These are phyloP conservation scores for Macrotrachela quadricornifera DNA, from an alignment of 1,140 invertebrate species.

Conservation along the genomic window DNA sequence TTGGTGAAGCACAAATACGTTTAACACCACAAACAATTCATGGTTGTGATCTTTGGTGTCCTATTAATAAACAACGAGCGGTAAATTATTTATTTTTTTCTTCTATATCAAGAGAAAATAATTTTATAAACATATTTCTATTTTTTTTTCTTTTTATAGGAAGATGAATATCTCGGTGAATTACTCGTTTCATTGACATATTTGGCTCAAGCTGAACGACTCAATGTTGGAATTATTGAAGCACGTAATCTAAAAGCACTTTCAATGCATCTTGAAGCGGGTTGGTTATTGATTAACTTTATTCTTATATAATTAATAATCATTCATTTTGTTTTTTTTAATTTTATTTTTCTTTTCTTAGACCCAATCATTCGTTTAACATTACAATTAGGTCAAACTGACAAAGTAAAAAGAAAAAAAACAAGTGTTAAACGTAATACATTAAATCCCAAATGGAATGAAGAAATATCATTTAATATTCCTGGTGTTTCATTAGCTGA, in stretches of 20 bases:
- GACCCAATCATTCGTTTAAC: slow-evolving; percentile 41
- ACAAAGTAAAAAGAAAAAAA: slow-evolving; percentile 37
- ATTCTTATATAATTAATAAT: no score
- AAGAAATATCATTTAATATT: slow-evolving; percentile 39
- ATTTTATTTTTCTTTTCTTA: not conserved
- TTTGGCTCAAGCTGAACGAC: slow-evolving; percentile 50
- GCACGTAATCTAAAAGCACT: slow-evolving; percentile 54
- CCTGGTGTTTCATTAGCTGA: slow-evolving; percentile 24
- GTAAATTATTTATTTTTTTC: no score
- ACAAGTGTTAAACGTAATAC: slow-evolving; percentile 36
- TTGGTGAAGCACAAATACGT: no score
- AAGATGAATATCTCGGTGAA: slow-evolving; percentile 50
- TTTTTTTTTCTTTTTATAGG: slow-evolving; percentile 31
- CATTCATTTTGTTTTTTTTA: not conserved
- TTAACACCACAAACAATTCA: no score
- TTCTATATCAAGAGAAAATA: no score
- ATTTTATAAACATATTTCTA: no score
- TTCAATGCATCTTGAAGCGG: slow-evolving; percentile 52
- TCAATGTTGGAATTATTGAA: slow-evolving; percentile 53
- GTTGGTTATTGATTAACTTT: no score
- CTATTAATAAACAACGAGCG: no score
- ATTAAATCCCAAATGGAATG: slow-evolving; percentile 39
- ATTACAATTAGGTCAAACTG: slow-evolving; percentile 35
- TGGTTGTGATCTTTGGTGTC: no score
- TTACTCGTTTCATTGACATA: slow-evolving; percentile 55